Evolutionary conservation across 2,797 vertebrate species (phyloP).

Genomic region (Scyliorhinus canicula): DNA sequence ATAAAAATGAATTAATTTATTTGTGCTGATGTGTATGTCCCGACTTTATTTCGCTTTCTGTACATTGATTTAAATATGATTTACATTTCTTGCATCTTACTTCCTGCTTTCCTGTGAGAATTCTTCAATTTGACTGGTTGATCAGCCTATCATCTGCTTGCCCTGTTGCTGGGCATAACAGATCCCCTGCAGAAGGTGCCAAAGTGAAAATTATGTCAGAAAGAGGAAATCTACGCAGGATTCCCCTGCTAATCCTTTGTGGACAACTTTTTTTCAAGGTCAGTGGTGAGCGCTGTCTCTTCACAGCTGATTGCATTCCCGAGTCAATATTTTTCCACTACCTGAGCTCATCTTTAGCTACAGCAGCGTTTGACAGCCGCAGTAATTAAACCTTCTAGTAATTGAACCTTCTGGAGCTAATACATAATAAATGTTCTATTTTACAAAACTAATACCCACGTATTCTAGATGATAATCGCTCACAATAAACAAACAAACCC

Average conservation of each 20-base stretch:
- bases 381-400: not conserved
- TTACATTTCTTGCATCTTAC: not conserved
- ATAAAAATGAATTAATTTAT: too few species aligned
- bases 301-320: not conserved
- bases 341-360: not conserved
- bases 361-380: not conserved
- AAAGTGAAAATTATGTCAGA: not conserved
- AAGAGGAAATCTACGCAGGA: not conserved
- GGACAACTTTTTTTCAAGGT: not conserved
- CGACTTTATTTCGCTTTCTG: too few species aligned
- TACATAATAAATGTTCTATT: not conserved
- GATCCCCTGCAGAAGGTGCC: not conserved
- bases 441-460: not conserved
- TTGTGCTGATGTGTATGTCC: too few species aligned
- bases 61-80: too few species aligned
- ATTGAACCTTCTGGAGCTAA: not conserved
- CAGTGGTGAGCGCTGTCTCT: not conserved
- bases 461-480: not conserved
- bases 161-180: not conserved
- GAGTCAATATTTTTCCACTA: not conserved
- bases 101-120: not conserved
- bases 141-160: not conserved
- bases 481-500: not conserved
- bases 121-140: not conserved
- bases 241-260: not conserved